Base-by-base conservation (phyloP, 2,797 vertebrate species). In the Phrynocephalus vlangalii region DNA sequence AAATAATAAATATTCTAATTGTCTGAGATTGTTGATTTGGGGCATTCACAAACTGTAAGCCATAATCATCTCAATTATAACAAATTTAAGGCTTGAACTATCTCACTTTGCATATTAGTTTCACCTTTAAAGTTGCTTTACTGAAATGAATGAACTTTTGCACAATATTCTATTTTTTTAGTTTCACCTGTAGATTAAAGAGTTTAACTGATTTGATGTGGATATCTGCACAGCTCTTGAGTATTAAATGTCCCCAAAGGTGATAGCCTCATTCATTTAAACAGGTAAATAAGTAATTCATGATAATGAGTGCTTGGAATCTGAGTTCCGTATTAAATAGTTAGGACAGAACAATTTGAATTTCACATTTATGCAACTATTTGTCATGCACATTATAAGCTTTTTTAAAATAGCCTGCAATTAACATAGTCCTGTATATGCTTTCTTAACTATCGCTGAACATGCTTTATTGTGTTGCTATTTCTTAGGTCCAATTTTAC, bases 221-320 rank as follows among this genome's bases (percentile, higher is more conserved):
- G 9, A 13, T 56, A 15, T 56, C 52, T 13, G 52, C 13, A 13
- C 9, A 56, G 52, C 13, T 56, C 52, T 56, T 56, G 52, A 56
- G 52, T 11, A 56, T 56, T 56, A 56, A 56, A 9, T 56, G 52
- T 56, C 52, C 48, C 66, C 76, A 28, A 68, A 79, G 50, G 26
- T 70, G 48, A 70, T 71, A 70, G 15, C 52, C 16, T 80, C 10
- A 33, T 33, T 75, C 56, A 66, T 81, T 81, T 73, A 72, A 72
- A 66, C 18, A 16, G 52, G 67, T 82, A 33, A 81, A 24, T 75
- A 79, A 15, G 26, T n/a, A 52, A 86, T 86, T 79, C 68, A 76
- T 9, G 52, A 70, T 79, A 72, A 84, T 66, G 15, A 18, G 8
- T 75, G 50, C 20, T 63, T 81, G n/a, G 9, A 63, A 22, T 16